A percentile compares a stretch with the other conserved stretches of the same genome.
Evolutionary conservation across 2,797 vertebrate genomes (phyloP).

Genomic region (Syncerus caffer): DNA sequence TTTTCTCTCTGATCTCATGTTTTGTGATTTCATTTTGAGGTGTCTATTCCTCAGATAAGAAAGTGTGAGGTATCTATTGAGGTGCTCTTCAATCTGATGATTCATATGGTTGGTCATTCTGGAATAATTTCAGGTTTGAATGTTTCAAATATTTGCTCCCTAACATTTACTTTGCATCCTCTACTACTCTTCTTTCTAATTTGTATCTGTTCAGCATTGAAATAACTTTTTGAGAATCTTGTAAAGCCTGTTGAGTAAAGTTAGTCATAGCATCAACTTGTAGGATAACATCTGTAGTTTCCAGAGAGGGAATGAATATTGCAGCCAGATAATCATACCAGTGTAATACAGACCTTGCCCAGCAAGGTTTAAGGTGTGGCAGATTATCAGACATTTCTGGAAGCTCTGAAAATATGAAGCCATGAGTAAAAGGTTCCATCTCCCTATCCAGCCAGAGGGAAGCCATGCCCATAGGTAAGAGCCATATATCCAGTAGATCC

Average conservation of each 20-base stretch:
- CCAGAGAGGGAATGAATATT: neutral
- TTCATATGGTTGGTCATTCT: neutral
- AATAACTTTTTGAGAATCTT: neutral
- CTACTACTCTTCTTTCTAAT: neutral
- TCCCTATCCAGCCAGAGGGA: neutral
- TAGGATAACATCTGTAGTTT: neutral
- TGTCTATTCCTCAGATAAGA: neutral
- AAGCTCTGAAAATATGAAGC: neutral
- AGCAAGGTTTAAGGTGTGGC: neutral
- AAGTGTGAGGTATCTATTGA: neutral
- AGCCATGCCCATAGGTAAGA: neutral
- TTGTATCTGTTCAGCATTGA: neutral
- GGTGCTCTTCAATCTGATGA: neutral
- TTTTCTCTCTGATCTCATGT: neutral
- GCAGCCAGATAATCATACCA: neutral
- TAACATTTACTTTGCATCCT: neutral
- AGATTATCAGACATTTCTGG: neutral
- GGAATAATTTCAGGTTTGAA: neutral
- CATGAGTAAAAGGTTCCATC: neutral
- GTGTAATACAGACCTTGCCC: neutral
- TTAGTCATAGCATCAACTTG: neutral
- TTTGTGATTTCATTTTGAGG: neutral
- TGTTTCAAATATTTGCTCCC: neutral
- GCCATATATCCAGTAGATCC: neutral
- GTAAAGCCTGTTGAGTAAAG: neutral